Base-by-base conservation (phyloP, 2,113 vertebrate genomes). In the Pollachius pollachius region DNA sequence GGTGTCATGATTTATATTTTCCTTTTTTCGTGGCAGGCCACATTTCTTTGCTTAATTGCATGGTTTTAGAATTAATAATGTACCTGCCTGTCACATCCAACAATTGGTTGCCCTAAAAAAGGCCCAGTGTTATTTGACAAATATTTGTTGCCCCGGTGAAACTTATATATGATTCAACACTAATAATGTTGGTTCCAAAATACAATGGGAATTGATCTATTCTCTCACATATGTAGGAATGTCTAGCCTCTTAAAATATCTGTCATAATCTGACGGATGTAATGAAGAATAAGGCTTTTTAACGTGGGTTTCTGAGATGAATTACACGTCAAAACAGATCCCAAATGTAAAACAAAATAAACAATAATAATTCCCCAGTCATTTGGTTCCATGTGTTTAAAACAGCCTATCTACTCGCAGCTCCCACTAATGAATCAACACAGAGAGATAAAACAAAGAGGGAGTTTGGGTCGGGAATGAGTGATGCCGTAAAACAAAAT, bases 11-110 rank as follows among this genome's bases (percentile, higher is more conserved):
- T 68, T 37, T 64, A n/a, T 64, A 37, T 64, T 68, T 70, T 68
- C 68, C 73, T 30, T 15, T 75, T 71, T 72, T 62, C n/a, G 69
- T 66, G 94, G 94, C 95, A 95, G 93, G 96, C 95, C 96, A 95
- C 94, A 95, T 94, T 95, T 94, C 93, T 85, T 94, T 92, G 92
- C 93, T 94, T 97, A 96, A 98, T 97, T 97, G 96, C 91, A 91
- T 93, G 92, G 94, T 80, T 95, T 95, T 94, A 92, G 90, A 95
- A 95, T 96, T 95, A 96, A 96, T 95, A 56, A 4, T 56, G 54
- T 56, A 93, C 91, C 91, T 94, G 93, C 89, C 94, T 96, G 95
- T 95, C 94, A 97, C 72, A 88, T 91, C 54, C 54, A 56, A 56
- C 75, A 64, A 73, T 68, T 72, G 75, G 63, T 92, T 93, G 93